Conservation (phyloP, 1,140 invertebrate genomes). For the Temnothorax curvispinosus region DNA sequence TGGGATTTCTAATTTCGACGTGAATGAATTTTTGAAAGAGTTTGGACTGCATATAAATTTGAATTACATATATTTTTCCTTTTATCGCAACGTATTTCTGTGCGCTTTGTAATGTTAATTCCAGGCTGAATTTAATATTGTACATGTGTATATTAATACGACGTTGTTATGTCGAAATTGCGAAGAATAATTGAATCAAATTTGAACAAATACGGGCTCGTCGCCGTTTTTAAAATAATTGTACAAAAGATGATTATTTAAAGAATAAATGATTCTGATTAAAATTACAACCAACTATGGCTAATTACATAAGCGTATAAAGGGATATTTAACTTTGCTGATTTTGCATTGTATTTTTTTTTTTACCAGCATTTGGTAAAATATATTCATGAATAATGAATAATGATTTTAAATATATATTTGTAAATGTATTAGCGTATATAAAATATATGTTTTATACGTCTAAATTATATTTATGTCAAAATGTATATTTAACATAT, state of each 20-base stretch:
- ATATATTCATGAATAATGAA: slow-evolving; percentile 23
- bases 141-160: slow-evolving; percentile 19
- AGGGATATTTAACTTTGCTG: slow-evolving; percentile 29
- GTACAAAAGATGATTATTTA: slow-evolving; percentile 26
- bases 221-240: slow-evolving; percentile 14
- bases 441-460: slow-evolving; percentile 2
- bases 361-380: background rate
- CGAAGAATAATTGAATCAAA: background rate
- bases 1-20: background rate
- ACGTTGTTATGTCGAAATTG: background rate
- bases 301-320: slow-evolving; percentile 37
- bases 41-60: background rate
- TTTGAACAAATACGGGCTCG: background rate
- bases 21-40: background rate
- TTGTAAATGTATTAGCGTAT: slow-evolving; percentile 20
- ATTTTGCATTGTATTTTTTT: slow-evolving; percentile 34
- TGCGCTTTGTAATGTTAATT: background rate
- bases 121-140: background rate
- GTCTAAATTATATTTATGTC: slow-evolving; percentile 8
- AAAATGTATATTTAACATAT: background rate
- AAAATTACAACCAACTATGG: slow-evolving; percentile 33
- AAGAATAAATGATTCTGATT: slow-evolving; percentile 33
- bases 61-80: background rate
- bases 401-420: slow-evolving; percentile 18
- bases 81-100: background rate